Evolutionary conservation across 1,140 invertebrate genomes (phyloP).

Genomic region (Brachionus rubens): DNA sequence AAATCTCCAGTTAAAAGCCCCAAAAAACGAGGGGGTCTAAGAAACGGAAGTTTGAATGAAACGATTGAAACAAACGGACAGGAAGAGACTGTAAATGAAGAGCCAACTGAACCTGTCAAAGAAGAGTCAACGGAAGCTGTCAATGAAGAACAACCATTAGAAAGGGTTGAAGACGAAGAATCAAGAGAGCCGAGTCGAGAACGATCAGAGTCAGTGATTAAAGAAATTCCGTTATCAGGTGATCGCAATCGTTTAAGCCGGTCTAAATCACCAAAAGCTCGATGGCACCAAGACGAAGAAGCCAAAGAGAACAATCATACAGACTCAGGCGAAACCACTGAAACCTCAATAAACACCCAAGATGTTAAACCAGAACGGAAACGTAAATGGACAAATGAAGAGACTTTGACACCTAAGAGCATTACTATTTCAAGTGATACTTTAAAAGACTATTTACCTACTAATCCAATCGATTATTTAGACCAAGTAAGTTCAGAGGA

Average conservation of each 20-base stretch:
- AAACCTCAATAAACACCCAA: no score
- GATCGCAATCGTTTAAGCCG: conserved; percentile 40
- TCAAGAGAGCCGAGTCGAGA: neutral
- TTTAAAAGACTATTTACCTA: neutral
- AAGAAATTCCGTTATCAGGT: conserved; percentile 36
- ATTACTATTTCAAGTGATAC: conserved; percentile 23
- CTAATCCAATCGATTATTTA: conserved; percentile 15
- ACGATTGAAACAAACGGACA: no score
- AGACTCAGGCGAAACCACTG: no score
- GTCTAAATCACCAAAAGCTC: conserved; percentile 45
- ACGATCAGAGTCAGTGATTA: conserved; percentile 20
- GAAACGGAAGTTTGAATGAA: no score
- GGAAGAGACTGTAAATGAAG: no score
- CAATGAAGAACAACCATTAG: neutral
- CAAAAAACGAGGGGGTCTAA: no score
- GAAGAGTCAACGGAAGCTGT: no score
- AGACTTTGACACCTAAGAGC: conserved; percentile 9
- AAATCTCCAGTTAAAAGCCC: no score
- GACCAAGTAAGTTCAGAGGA: neutral
- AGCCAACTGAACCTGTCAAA: no score
- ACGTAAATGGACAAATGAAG: conserved; percentile 14
- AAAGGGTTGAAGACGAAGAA: neutral
- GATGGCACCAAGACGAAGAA: conserved; percentile 16
- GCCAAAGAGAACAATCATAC: no score
- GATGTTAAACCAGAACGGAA: no score